A percentile compares a stretch with the other conserved stretches of the same genome.
These are phyloP conservation scores for Drosophila setifemur DNA, from an alignment of 1,140 invertebrate genomes.

Conservation along the genomic window DNA sequence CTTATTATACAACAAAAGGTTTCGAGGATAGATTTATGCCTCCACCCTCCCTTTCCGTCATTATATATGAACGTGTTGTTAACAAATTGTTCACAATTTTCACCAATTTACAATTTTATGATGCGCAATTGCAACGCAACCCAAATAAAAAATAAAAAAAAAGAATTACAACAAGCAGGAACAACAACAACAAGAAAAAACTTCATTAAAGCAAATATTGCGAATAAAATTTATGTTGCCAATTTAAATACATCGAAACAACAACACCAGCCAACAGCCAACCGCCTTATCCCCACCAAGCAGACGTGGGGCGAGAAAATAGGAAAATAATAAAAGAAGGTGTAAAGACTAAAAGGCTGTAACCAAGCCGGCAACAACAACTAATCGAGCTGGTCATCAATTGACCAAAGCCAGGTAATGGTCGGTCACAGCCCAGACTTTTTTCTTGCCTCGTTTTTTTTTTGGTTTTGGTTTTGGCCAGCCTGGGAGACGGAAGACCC, in stretches of 20 bases:
- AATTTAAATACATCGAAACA: constrained; percentile 76
- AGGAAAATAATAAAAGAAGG: constrained; percentile 76
- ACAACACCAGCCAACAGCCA: too few relatives aligned
- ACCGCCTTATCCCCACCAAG: not conserved
- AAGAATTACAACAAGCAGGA: constrained; percentile 6
- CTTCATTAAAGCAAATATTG: constrained; percentile 76
- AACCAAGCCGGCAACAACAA: constrained; percentile 66
- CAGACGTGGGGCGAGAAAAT: constrained; percentile 45
- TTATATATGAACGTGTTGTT: constrained; percentile 14
- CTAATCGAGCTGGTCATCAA: constrained; percentile 82
- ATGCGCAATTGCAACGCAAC: constrained; percentile 47
- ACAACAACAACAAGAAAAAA: constrained; percentile 33
- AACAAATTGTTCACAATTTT: constrained; percentile 78
- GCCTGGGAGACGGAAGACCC: constrained; percentile 29
- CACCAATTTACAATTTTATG: constrained; percentile 79
- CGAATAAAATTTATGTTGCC: constrained; percentile 73
- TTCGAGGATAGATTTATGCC: too few relatives aligned
- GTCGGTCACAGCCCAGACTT: constrained; percentile 59
- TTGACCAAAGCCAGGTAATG: constrained; percentile 77
- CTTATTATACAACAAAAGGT: too few relatives aligned
- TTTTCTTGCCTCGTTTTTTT: not conserved
- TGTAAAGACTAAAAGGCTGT: constrained; percentile 74
- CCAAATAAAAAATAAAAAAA: constrained; percentile 17
- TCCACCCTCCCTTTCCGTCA: not conserved
- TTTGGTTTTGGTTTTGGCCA: constrained; percentile 15